Base-by-base conservation (phyloP, 2,113 vertebrate species). In the Egretta garzetta region DNA sequence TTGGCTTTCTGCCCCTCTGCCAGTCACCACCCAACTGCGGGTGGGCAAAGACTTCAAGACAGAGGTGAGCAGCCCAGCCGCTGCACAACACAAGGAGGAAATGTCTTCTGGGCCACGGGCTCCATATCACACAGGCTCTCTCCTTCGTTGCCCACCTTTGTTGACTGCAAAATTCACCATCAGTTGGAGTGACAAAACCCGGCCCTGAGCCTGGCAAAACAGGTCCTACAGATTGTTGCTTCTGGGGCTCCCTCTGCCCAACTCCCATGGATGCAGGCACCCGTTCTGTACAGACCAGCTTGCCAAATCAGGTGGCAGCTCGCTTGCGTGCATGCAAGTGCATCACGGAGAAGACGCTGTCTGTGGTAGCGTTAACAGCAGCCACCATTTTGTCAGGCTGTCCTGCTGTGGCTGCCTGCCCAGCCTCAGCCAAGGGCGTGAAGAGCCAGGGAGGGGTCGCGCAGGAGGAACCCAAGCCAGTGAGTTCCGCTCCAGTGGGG, bases 61-160 rank as follows among this genome's bases (percentile, higher is more conserved):
- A 18, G 62, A 45, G 24, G 23, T 1, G 15, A 52, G 52, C 35
- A 56, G 53, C 49, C 10, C 0, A 2, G 45, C 35, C 2, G 1
- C 41, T 39, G 20, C 53, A 50, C 24, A 35, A 10, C 56, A 39
- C 1, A 4, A 56, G 58, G 11, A 80, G 50, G n/a, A 88, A 56
- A 77, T 1, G 6, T 26, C 32, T 66, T 45, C 50, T 74, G 59
- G 58, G 70, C 43, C n/a, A 10, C 0, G 0, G 53, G 49, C 53
- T 43, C 23, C 0, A 6, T 52, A 7, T 6, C 0, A 0, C 4
- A 4, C 66, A 37, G 16, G 6, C 26, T 33, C 19, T 17, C 30
- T 43, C 39, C 81, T 74, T 30, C 4, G 0, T 27, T 49, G 49
- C 16, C 15, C 30, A 14, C 15, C 18, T 76, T 35, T 59, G 56